phyloP scores from a whole-genome alignment of 2,888 invertebrate genomes.

The Macrostomum cliftonense region DNA sequence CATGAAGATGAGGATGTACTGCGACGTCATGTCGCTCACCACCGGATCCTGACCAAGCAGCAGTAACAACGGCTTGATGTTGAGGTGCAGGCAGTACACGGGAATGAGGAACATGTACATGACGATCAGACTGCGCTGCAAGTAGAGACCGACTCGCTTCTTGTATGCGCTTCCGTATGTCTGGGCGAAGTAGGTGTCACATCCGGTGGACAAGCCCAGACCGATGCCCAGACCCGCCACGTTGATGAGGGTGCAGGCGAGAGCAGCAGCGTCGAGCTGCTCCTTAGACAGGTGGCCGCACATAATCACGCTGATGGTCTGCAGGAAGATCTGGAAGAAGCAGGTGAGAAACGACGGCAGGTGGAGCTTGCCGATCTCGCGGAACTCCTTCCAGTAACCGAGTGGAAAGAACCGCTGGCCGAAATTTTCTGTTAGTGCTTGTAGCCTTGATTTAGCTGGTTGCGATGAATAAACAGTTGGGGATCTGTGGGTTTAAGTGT shows the following conservation, averaged over 20 bases:
- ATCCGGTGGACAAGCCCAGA: constrained; percentile 3
- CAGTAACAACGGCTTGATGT: constrained; percentile 3
- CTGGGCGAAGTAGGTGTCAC: constrained; percentile 4
- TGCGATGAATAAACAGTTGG: no score
- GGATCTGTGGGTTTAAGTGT: no score
- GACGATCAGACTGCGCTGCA: neutral
- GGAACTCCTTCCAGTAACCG: no score
- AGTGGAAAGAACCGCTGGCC: no score
- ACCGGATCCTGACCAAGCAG: constrained; percentile 1
- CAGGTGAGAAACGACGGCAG: neutral
- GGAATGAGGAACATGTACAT: neutral
- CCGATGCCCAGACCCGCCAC: constrained; percentile 2
- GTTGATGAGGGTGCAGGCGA: constrained; percentile 2
- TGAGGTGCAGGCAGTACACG: constrained; percentile 1
- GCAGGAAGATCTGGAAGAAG: constrained; percentile 1
- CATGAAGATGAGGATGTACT: constrained; percentile 5
- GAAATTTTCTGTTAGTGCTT: no score
- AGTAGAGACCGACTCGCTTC: neutral
- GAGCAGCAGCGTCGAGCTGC: constrained; percentile 1
- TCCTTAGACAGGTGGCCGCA: constrained; percentile 3
- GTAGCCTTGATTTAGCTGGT: no score
- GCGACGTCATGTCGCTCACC: constrained; percentile 1
- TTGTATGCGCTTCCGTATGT: no score
- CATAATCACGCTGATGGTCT: constrained; percentile 1
- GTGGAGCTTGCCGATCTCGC: no score